A percentile compares a stretch with the other conserved stretches of the same genome.
These are phyloP conservation scores for Blomia tropicalis DNA, from an alignment of 2,888 invertebrate species.

Conservation along the genomic window DNA sequence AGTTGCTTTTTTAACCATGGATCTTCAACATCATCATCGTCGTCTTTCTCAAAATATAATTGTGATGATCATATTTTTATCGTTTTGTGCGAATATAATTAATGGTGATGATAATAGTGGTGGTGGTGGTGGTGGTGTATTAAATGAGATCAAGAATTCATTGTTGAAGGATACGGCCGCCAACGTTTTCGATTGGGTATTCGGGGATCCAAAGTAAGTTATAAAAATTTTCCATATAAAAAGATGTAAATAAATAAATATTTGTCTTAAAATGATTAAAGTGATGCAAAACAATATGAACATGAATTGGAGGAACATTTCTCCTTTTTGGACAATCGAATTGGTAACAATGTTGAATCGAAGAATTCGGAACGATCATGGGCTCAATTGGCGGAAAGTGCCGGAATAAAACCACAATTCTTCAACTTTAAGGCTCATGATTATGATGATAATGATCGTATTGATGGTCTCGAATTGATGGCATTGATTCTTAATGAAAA, in stretches of 20 bases:
- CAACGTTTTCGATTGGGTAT: slow-evolving; percentile 15
- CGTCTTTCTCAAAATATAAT: no score
- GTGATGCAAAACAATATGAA: not conserved
- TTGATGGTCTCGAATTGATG: slow-evolving; percentile 9
- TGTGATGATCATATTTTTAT: no score
- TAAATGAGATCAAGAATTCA: not conserved
- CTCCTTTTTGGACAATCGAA: not conserved
- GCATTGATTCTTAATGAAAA: not conserved
- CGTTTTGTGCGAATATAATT: no score
- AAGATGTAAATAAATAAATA: not conserved
- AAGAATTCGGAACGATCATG: no score
- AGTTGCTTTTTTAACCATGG: no score
- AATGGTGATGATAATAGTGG: not conserved
- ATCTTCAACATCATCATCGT: no score
- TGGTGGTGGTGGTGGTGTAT: not conserved
- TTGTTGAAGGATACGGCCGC: not conserved
- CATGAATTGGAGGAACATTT: slow-evolving; percentile 8
- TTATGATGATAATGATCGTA: slow-evolving; percentile 4
- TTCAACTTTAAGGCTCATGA: slow-evolving; percentile 11
- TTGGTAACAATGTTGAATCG: not conserved
- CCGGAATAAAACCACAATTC: slow-evolving; percentile 8
- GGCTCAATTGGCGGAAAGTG: not conserved
- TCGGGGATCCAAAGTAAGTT: slow-evolving; percentile 5
- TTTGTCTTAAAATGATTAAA: not conserved
- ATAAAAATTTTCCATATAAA: not conserved